Conservation (phyloP, 2,113 vertebrate species). For the Gracilinanus agilis region DNA sequence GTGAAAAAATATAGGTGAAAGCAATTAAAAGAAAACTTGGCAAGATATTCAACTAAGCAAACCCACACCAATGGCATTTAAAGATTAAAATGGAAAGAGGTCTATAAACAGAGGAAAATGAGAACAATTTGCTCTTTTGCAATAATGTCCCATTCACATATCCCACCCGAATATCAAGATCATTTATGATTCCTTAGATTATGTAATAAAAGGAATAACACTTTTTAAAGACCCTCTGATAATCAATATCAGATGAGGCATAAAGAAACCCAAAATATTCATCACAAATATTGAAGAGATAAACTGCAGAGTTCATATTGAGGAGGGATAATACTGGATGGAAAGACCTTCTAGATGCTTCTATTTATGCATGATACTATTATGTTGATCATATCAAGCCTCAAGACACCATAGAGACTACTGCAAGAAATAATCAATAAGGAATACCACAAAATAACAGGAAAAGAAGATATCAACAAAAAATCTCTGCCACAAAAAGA, state of each 20-base stretch:
- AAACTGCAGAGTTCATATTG: background rate
- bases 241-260: background rate
- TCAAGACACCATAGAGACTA: background rate
- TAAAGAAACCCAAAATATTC: background rate
- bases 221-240: background rate
- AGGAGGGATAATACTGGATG: background rate
- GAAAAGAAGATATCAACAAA: background rate
- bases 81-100: background rate
- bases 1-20: background rate
- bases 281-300: background rate
- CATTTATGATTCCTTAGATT: background rate
- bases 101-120: background rate
- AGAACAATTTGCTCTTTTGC: background rate
- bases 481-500: background rate
- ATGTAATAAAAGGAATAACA: background rate
- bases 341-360: background rate
- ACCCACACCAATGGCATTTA: background rate
- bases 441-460: background rate
- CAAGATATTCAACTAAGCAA: background rate
- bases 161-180: background rate
- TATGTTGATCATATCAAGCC: background rate
- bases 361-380: background rate
- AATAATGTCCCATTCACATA: background rate
- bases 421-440: background rate
- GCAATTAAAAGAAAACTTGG: background rate